Percentiles rank a stretch among this genome's conserved stretches.
These are phyloP conservation scores for Drosophila ercepeae DNA, from an alignment of 1,140 invertebrate species.

Conservation along the genomic window DNA sequence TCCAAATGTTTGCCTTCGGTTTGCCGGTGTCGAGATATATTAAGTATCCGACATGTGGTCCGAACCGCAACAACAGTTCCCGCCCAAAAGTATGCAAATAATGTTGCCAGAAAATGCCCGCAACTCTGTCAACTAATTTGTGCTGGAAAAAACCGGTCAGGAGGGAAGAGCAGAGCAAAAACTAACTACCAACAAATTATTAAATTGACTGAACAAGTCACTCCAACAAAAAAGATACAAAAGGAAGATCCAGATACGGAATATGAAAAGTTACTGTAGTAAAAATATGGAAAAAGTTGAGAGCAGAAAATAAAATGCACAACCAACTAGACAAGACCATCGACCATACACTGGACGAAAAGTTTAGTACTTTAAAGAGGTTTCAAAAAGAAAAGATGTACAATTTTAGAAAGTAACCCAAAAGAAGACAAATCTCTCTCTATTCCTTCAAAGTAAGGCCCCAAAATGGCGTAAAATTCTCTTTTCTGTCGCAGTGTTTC, in stretches of 20 bases:
- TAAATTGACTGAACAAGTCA: constrained; percentile 63
- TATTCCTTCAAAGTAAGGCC: no score
- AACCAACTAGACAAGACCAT: constrained; percentile 11
- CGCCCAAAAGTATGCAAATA: constrained; percentile 37
- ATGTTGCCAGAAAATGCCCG: constrained; percentile 27
- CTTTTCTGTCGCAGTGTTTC: no score
- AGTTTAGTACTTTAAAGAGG: neutral
- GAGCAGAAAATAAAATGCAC: constrained; percentile 50
- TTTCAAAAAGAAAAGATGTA: neutral
- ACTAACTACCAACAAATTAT: constrained; percentile 55
- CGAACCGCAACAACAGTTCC: constrained; percentile 24
- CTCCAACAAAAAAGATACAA: constrained; percentile 16
- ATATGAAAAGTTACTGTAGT: constrained; percentile 37
- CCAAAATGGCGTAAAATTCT: no score
- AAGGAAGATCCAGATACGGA: constrained; percentile 9
- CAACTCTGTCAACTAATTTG: constrained; percentile 45
- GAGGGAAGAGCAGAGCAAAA: constrained; percentile 7
- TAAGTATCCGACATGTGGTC: constrained; percentile 56
- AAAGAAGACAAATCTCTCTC: no score
- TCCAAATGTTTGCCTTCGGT: constrained; percentile 15
- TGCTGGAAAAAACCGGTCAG: neutral
- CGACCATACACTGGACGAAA: neutral
- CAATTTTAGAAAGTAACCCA: no score
- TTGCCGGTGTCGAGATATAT: constrained; percentile 12
- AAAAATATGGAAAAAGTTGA: constrained; percentile 55